Conservation (phyloP, 2,113 vertebrate species). For the Sphyrna mokarran region DNA sequence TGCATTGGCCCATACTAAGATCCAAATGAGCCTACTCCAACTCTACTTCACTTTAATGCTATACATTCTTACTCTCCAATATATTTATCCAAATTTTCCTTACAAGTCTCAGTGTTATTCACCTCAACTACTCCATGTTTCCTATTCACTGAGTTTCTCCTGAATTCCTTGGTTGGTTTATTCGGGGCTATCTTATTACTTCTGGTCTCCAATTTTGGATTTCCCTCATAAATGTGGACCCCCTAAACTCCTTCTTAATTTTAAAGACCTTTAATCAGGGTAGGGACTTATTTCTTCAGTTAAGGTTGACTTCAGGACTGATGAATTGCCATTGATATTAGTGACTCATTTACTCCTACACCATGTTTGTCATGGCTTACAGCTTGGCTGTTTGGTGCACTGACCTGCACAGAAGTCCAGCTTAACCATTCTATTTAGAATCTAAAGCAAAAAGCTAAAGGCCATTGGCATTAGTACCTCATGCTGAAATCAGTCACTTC, state of each 20-base stretch:
- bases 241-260: not conserved
- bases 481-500: conserved; percentile 38
- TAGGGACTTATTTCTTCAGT: not conserved
- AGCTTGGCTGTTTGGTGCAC: conserved; percentile 37
- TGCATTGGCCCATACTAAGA: not conserved
- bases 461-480: conserved; percentile 7
- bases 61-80: not conserved
- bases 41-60: not conserved
- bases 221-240: not conserved
- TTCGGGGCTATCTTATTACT: not conserved
- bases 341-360: conserved; percentile 47
- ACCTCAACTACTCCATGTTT: not conserved
- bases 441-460: conserved; percentile 40
- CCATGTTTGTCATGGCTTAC: not conserved
- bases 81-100: not conserved
- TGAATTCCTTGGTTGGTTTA: not conserved
- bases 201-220: no score
- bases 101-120: not conserved
- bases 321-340: conserved; percentile 38
- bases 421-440: not conserved
- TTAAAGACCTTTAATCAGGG: not conserved
- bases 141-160: no score
- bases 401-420: conserved; percentile 25
- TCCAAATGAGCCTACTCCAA: not conserved
- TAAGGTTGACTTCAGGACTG: not conserved